Conservation (phyloP, 2,113 vertebrate genomes). For the Chaetops frenatus region DNA sequence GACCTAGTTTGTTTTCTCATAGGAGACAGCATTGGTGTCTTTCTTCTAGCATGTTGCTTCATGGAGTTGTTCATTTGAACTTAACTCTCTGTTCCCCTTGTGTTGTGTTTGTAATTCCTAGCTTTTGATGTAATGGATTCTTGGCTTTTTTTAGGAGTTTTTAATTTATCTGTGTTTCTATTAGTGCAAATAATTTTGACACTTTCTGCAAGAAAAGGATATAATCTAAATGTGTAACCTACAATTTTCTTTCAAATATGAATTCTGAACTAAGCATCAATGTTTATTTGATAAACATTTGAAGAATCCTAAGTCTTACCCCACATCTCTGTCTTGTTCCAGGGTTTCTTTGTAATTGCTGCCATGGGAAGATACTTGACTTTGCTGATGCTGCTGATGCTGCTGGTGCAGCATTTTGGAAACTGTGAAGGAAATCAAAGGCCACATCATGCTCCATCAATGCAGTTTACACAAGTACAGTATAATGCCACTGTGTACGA, state of each 20-base stretch:
- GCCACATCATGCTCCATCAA: conserved; percentile 57
- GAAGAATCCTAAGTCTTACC: neutral
- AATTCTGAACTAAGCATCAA: neutral
- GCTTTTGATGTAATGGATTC: neutral
- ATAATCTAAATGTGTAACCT: neutral
- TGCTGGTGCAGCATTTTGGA: conserved; percentile 81
- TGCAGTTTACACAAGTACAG: conserved; percentile 85
- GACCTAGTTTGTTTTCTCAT: neutral
- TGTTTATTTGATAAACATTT: neutral
- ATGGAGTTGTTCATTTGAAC: neutral
- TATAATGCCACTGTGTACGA: conserved; percentile 96
- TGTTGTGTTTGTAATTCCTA: neutral
- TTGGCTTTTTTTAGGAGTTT: neutral
- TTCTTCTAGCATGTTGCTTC: neutral
- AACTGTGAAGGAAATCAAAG: conserved; percentile 76
- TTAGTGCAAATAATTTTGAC: neutral
- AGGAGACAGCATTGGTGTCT: neutral
- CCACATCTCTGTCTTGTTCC: neutral
- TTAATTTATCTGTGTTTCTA: neutral
- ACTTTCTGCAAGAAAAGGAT: neutral
- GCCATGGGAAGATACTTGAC: conserved; percentile 84
- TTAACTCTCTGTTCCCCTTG: neutral
- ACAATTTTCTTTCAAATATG: neutral
- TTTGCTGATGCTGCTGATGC: conserved; percentile 73
- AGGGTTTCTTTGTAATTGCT: conserved; percentile 78